Evolutionary conservation across 2,797 vertebrate species (phyloP).

Genomic region (Phalloptychus januarius): DNA sequence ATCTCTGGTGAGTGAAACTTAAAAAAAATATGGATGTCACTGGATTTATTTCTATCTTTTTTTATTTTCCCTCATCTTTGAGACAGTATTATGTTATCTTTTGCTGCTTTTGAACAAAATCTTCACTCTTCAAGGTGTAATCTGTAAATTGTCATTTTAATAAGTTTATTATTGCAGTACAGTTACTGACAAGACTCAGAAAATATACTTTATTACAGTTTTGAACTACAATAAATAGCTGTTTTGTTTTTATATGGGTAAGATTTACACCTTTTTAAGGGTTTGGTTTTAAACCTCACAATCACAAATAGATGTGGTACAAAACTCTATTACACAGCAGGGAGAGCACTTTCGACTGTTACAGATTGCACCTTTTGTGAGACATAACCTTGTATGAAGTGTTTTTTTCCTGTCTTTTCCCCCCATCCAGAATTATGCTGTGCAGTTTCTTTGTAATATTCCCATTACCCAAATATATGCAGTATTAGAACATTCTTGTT

Average conservation of each 20-base stretch:
- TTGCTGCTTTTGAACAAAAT: conserved; percentile 68
- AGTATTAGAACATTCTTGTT: conserved; percentile 74
- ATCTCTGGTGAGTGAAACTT: conserved; percentile 50
- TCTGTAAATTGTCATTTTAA: conserved; percentile 76
- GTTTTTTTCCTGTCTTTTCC: conserved; percentile 66
- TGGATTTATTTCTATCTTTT: conserved; percentile 59
- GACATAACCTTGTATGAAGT: conserved; percentile 62
- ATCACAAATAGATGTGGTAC: conserved; percentile 43
- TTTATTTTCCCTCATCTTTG: conserved; percentile 52
- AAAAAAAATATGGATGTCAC: conserved; percentile 69
- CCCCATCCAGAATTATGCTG: conserved; percentile 51
- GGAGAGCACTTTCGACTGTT: conserved; percentile 79
- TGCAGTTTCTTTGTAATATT: conserved; percentile 62
- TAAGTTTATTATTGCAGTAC: conserved; percentile 45
- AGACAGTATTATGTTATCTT: conserved; percentile 73
- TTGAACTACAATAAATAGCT: conserved; percentile 45
- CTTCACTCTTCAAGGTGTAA: conserved; percentile 74
- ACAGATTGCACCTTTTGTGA: conserved; percentile 80
- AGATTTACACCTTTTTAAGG: conserved; percentile 60
- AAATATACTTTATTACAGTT: conserved; percentile 53
- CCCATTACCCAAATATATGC: conserved; percentile 71
- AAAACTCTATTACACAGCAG: conserved; percentile 66
- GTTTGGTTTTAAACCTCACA: conserved; percentile 67
- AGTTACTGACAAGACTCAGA: conserved; percentile 52
- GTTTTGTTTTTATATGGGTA: conserved; percentile 65